Evolutionary conservation across 2,113 vertebrate species (phyloP).

Genomic region (Oreotrochilus melanogaster): DNA sequence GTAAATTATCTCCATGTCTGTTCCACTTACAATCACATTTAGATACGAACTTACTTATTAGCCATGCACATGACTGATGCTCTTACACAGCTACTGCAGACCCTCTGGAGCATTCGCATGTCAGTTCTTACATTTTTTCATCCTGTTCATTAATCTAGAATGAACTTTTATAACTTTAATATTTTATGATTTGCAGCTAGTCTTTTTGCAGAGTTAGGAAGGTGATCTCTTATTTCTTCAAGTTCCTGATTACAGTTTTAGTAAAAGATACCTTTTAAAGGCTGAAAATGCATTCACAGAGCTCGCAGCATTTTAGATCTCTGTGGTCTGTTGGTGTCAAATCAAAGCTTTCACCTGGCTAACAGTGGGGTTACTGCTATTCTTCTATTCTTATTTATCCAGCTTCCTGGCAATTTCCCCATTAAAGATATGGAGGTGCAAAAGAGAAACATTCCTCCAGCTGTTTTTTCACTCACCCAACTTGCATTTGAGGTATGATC

Average conservation of each 20-base stretch:
- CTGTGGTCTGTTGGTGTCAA: not conserved
- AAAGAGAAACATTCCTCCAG: not conserved
- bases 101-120: not conserved
- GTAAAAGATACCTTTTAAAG: not conserved
- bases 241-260: not conserved
- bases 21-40: slow-evolving; percentile 54
- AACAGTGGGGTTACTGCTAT: not conserved
- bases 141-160: slow-evolving; percentile 37
- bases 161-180: not conserved
- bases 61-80: not conserved
- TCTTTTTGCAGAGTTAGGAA: slow-evolving; percentile 3
- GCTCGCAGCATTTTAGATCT: not conserved
- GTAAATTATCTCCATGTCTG: slow-evolving; percentile 56
- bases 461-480: not conserved
- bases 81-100: not conserved
- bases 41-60: slow-evolving; percentile 33
- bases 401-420: not conserved
- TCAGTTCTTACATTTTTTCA: slow-evolving; percentile 40
- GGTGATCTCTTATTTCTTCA: not conserved
- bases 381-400: not conserved
- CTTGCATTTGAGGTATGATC: not conserved
- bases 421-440: not conserved
- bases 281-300: not conserved
- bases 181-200: slow-evolving; percentile 9
- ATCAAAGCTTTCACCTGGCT: not conserved